Conservation (phyloP, 2,888 invertebrate species). For the Drosophila fungiperda region DNA sequence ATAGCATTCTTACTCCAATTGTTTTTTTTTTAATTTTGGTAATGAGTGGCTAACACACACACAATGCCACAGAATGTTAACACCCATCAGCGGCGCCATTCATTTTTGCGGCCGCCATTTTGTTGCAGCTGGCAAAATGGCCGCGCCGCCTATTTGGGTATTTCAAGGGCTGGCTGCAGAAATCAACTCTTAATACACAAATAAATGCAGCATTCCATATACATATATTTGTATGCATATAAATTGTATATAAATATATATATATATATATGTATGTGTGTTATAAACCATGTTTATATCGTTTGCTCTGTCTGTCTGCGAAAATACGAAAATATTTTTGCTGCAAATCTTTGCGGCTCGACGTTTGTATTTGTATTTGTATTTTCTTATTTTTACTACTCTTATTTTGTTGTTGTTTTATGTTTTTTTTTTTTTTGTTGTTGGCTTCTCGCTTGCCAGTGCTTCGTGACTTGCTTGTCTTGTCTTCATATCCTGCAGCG, state of each 20-base stretch:
- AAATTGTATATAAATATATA: conserved; percentile 8
- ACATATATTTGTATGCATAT: conserved; percentile 8
- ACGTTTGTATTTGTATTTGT: conserved; percentile 39
- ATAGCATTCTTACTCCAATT: neutral
- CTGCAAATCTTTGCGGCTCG: conserved; percentile 76
- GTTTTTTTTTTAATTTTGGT: neutral
- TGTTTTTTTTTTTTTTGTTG: conserved; percentile 10
- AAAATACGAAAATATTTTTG: conserved; percentile 72
- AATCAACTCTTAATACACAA: conserved; percentile 76
- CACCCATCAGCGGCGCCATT: conserved; percentile 71
- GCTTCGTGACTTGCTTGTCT: conserved; percentile 78
- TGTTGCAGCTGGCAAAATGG: conserved; percentile 74
- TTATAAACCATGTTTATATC: conserved; percentile 40
- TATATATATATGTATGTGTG: conserved; percentile 1
- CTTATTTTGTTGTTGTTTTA: conserved; percentile 21
- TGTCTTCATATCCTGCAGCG: conserved; percentile 81
- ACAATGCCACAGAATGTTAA: conserved; percentile 52
- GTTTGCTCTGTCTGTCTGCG: conserved; percentile 26
- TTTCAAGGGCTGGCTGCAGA: conserved; percentile 37
- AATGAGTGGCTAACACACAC: conserved; percentile 8
- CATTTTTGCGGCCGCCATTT: conserved; percentile 74
- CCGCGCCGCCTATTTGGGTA: conserved; percentile 36
- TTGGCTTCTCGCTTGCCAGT: conserved; percentile 34
- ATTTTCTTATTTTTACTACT: conserved; percentile 7
- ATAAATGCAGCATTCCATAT: conserved; percentile 69